These are phyloP conservation scores for Batillaria attramentaria DNA, from an alignment of 1,140 invertebrate genomes.

Conservation along the genomic window DNA sequence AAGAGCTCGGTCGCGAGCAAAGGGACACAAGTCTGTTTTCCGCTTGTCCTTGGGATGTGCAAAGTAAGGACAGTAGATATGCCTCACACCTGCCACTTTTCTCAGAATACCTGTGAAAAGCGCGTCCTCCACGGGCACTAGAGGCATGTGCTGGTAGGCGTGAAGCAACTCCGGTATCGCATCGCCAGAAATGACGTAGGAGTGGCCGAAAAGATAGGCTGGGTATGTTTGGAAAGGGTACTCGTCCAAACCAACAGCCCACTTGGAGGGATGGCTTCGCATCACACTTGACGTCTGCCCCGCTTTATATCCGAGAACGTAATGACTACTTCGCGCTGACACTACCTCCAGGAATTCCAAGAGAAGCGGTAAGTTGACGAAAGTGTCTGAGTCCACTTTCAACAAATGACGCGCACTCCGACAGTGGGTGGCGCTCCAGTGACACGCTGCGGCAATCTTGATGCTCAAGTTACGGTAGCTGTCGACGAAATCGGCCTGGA, in stretches of 20 bases:
- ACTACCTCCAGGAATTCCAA: not conserved
- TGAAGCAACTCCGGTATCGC: not conserved
- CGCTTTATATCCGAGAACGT: not conserved
- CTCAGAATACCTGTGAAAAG: slow-evolving; percentile 28
- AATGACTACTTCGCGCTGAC: too few species aligned
- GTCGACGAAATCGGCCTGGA: slow-evolving; percentile 60
- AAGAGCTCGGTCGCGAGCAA: not conserved
- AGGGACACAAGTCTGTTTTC: not conserved
- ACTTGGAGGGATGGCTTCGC: not conserved
- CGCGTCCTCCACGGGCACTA: not conserved
- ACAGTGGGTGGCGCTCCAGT: slow-evolving; percentile 4
- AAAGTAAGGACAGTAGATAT: slow-evolving; percentile 28
- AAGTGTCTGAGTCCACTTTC: slow-evolving; percentile 28
- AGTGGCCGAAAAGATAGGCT: not conserved
- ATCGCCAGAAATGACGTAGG: slow-evolving; percentile 4
- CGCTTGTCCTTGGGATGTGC: not conserved
- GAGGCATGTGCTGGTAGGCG: not conserved
- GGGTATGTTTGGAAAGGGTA: not conserved
- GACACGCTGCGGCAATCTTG: not conserved
- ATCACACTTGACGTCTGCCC: not conserved
- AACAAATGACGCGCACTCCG: not conserved
- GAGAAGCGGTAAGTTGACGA: slow-evolving; percentile 13
- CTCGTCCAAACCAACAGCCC: not conserved
- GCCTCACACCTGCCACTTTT: slow-evolving; percentile 43
- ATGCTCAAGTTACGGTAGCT: slow-evolving; percentile 43